phyloP scores from a whole-genome alignment of 2,113 vertebrate species.

The Noturus placidus region DNA sequence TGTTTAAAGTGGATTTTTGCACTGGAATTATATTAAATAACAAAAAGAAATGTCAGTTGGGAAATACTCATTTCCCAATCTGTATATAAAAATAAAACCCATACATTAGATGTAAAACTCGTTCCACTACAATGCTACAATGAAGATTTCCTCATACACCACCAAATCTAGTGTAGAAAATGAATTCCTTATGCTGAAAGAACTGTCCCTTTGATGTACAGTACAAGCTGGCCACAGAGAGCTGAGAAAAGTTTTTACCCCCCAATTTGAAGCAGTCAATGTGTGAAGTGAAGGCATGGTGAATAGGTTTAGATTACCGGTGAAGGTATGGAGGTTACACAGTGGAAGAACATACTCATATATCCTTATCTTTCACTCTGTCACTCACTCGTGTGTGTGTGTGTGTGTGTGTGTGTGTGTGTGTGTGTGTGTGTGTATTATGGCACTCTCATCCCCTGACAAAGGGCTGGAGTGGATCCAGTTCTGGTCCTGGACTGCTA shows the following conservation, averaged over 20 bases:
- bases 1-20: too few relatives aligned
- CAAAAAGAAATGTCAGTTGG: too few relatives aligned
- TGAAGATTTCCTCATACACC: neutral
- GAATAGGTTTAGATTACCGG: slow-evolving; percentile 28
- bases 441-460: neutral
- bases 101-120: neutral
- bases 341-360: neutral
- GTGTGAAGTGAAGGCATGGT: slow-evolving; percentile 25
- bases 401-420: neutral
- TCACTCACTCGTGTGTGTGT: neutral
- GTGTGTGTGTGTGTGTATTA: neutral
- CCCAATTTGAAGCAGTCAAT: slow-evolving; percentile 6
- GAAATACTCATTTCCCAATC: too few relatives aligned
- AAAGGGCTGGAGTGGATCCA: slow-evolving; percentile 37
- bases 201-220: slow-evolving; percentile 16
- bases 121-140: neutral
- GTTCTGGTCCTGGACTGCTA: neutral
- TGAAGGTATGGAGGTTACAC: slow-evolving; percentile 19
- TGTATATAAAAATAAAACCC: neutral
- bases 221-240: neutral
- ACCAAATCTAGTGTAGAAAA: neutral
- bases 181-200: neutral
- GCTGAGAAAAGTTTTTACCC: neutral
- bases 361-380: neutral
- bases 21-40: too few relatives aligned